These are phyloP conservation scores for Notospermus geniculatus DNA, from an alignment of 1,140 invertebrate genomes.

Conservation along the genomic window DNA sequence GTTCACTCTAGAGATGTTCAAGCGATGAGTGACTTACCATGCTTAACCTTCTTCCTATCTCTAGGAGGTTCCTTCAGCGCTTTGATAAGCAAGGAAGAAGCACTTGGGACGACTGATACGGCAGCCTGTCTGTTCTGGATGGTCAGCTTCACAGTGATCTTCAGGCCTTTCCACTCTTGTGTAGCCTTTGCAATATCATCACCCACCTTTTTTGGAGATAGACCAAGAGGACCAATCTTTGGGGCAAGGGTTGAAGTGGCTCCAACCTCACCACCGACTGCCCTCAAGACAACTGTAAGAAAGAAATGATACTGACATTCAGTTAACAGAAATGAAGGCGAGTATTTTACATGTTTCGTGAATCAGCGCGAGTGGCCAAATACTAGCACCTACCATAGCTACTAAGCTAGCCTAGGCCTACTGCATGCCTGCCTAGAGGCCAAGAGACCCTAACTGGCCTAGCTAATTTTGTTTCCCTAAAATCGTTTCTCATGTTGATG, in stretches of 20 bases:
- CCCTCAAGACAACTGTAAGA: conserved; percentile 89
- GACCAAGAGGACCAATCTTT: conserved; percentile 98
- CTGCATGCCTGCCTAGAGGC: too few species aligned
- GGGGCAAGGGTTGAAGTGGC: conserved; percentile 98
- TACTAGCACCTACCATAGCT: too few species aligned
- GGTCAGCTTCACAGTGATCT: conserved; percentile 96
- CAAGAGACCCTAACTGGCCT: too few species aligned
- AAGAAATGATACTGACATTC: too few species aligned
- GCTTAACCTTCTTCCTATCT: conserved; percentile 98
- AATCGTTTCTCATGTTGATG: too few species aligned
- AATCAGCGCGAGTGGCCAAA: too few species aligned
- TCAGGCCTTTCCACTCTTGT: conserved; percentile 97
- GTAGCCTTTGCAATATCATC: conserved; percentile 99
- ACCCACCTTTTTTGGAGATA: conserved; percentile 98
- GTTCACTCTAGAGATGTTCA: background rate
- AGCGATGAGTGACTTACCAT: conserved; percentile 70
- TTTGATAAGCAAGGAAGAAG: conserved; percentile 95
- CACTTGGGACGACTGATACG: conserved; percentile 96
- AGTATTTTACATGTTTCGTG: too few species aligned
- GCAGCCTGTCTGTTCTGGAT: conserved; percentile 98
- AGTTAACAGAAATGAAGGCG: too few species aligned
- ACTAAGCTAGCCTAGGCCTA: too few species aligned
- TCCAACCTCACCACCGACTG: conserved; percentile 98
- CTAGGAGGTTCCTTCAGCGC: conserved; percentile 97
- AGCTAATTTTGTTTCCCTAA: too few species aligned